phyloP scores from a whole-genome alignment of 1,140 invertebrate genomes.

The Nebria ingens region DNA sequence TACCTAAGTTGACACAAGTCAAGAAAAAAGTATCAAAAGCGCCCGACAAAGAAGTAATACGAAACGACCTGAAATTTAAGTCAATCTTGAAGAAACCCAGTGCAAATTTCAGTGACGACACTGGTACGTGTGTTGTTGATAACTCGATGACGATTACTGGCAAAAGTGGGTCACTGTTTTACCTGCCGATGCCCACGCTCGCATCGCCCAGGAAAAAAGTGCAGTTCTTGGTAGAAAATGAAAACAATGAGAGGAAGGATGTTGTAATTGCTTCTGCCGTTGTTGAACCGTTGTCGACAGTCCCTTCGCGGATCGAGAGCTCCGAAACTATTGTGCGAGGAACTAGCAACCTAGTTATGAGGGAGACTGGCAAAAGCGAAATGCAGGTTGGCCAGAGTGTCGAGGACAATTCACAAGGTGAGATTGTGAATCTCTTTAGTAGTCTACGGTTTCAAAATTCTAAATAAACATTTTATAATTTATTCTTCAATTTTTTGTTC shows the following conservation, averaged over 20 bases:
- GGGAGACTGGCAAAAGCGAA: background rate
- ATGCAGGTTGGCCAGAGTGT: background rate
- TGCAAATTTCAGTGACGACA: constrained; percentile 29
- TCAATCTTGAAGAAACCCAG: constrained; percentile 58
- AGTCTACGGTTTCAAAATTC: background rate
- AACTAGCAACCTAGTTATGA: background rate
- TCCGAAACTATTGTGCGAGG: background rate
- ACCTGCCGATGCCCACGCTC: constrained; percentile 47
- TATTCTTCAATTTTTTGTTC: background rate
- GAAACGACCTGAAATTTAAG: constrained; percentile 38
- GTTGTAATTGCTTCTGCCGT: no score
- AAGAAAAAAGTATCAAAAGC: constrained; percentile 31
- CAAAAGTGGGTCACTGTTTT: constrained; percentile 49
- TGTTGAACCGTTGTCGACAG: no score
- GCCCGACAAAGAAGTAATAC: constrained; percentile 18
- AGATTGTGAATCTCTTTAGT: background rate
- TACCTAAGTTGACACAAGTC: constrained; percentile 14
- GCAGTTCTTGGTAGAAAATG: constrained; percentile 31
- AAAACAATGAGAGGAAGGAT: constrained; percentile 12
- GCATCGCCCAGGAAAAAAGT: constrained; percentile 33
- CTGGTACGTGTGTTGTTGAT: constrained; percentile 17
- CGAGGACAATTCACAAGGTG: background rate
- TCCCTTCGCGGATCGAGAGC: no score
- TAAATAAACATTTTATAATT: no score
- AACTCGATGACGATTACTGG: constrained; percentile 21